A percentile compares a stretch with the other conserved stretches of the same genome.
phyloP scores from a whole-genome alignment of 2,113 vertebrate species.

The Prinia subflava region DNA sequence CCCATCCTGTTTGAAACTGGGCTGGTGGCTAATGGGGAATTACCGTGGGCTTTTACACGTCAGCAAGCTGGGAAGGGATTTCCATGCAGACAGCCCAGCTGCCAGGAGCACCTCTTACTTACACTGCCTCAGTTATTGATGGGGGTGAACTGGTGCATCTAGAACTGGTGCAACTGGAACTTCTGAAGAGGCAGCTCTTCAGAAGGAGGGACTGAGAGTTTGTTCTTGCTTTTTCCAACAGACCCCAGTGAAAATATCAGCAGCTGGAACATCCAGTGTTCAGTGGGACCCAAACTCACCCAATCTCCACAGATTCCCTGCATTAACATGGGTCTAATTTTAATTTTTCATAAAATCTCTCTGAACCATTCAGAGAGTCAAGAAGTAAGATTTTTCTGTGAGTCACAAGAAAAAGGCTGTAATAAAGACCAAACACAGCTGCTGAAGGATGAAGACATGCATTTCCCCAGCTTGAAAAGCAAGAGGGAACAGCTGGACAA shows the following conservation, averaged over 20 bases:
- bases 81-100: conserved; percentile 52
- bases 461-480: background rate
- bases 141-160: background rate
- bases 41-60: conserved; percentile 55
- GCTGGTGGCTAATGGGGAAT: conserved; percentile 17
- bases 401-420: background rate
- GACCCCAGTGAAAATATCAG: background rate
- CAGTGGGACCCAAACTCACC: background rate
- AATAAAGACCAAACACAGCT: background rate
- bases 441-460: background rate
- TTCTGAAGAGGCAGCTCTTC: background rate
- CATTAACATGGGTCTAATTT: background rate
- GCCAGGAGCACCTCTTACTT: conserved; percentile 51
- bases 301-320: background rate
- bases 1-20: background rate
- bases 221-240: background rate
- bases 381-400: background rate
- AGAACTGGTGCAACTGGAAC: too few relatives aligned
- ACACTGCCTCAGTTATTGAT: background rate
- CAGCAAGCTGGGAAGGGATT: conserved; percentile 59
- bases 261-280: background rate
- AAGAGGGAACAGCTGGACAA: background rate
- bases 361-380: background rate
- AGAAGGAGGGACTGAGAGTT: background rate
- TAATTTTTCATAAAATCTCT: conserved; percentile 5